Evolutionary conservation across 2,888 invertebrate genomes (phyloP), one percentile per base, ranked within the genome.

Genomic region (Mactromeris polynyma): DNA sequence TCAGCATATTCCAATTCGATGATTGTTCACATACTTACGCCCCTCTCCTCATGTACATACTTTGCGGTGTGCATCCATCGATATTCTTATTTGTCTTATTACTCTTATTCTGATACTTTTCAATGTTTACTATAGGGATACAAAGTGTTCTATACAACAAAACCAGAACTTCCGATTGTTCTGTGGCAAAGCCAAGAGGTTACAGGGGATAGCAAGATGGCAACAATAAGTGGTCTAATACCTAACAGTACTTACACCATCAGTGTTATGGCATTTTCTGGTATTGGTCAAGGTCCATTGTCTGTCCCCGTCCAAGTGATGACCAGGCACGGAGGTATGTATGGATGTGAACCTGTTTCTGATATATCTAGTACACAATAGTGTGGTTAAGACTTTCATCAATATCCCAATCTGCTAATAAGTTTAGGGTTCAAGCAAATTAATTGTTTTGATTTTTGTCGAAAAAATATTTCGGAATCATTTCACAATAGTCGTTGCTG

Each of bases 231-330:
- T 95, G 98, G 99, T 96, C 97, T 99, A 94, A 98, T 98, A 38
- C 98, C 99, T 0, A 98, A 98, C 97, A 98, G 98, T 31, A 99
- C 99, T 93, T 99, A 99, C 97, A 99, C 99, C 81, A 98, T 99
- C 95, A 97, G 98, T 87, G 99, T 96, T 36, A 93, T 96, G 89
- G 96, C 96, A 1, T 98, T 98, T 97, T 99, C 99, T 11, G 98
- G 98, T 26, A 98, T 99, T 91, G 99, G 99, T 0, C 98, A 98
- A 73, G 99, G 99, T 81, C 99, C 99, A 0, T 97, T 99, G 94
- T 99, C 99, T 93, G 98, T 98, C 4, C 98, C 99, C n/a, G 98
- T 99, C n/a, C 99, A 99, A 97, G 99, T 99, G 95, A 99, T 99
- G 97, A 99, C 99, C 42, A 99, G 99, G 96, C 99, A 99, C 98